Base-by-base conservation (phyloP, 2,888 invertebrate species). In the Epinotia ramella region DNA sequence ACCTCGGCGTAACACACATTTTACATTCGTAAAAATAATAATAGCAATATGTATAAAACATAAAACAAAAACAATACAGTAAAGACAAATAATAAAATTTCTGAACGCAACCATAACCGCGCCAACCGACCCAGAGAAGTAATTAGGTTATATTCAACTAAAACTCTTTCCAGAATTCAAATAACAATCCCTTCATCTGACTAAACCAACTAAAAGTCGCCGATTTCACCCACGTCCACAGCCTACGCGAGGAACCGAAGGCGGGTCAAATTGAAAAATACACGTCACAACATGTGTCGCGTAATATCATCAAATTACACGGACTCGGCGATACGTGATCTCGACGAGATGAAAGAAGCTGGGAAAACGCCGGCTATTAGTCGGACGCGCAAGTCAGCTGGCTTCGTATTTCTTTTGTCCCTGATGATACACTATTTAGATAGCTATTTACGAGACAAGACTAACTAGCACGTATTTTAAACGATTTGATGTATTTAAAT, bases 221-320 rank as follows among this genome's bases (percentile, higher is more conserved):
- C 44, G 11, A 57, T 67, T 44, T 73, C 13, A 40, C 49, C 44
- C 68, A 78, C 78, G 76, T 53, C 60, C 77, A 70, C 65, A 78
- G 77, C 68, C 65, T 68, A 62, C 59, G 53, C 65, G 72, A 72
- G 73, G 59, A 73, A 72, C 65, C 62, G 77, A 67, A 56, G 66
- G 56, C 81, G 79, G 82, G 83, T 78, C 80, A 87, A 85, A 90
- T 89, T 88, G 87, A 89, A 90, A 90, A 91, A 89, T 87, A 79
- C 77, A 84, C 83, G 81, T 79, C 80, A 83, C 78, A 88, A 86
- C 92, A 91, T 89, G 86, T 90, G 90, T 87, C 86, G 85, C 83
- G 88, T 88, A 89, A 92, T 92, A 91, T 86, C 85, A 86, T 84
- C 86, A 87, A 89, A 91, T 92, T 89, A 88, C 89, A 85, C 89